Evolutionary conservation across 2,888 invertebrate genomes (phyloP).

Genomic region (Eristalis pertinax): DNA sequence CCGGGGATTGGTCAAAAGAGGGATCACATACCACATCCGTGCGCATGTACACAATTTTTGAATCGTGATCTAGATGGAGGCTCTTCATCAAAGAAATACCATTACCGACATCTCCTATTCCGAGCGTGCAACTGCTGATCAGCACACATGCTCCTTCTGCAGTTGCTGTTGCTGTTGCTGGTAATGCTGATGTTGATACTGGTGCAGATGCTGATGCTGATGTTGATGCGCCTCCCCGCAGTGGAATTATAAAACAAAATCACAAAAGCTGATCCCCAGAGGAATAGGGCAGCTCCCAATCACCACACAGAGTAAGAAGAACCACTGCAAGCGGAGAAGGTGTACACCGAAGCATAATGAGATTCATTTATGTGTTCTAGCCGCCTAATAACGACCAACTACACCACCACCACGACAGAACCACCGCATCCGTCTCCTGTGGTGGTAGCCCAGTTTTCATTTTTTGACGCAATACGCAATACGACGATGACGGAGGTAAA

Average conservation of each 20-base stretch:
- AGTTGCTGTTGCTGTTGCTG: background rate
- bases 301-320: background rate
- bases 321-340: background rate
- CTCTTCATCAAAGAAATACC: conserved; percentile 47
- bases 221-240: conserved; percentile 5
- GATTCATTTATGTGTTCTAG: conserved; percentile 41
- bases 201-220: background rate
- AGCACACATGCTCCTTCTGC: background rate
- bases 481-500: background rate
- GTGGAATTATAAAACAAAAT: conserved; percentile 34
- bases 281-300: conserved; percentile 48
- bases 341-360: conserved; percentile 34
- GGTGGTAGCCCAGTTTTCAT: conserved; percentile 38
- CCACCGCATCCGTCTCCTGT: background rate
- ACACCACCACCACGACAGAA: background rate
- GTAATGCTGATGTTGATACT: background rate
- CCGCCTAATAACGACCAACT: conserved; percentile 23
- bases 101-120: conserved; percentile 23
- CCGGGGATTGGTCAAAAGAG: conserved; percentile 11
- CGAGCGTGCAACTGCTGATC: background rate
- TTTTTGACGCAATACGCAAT: background rate
- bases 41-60: conserved; percentile 9
- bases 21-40: conserved; percentile 24
- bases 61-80: conserved; percentile 54
- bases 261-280: conserved; percentile 32